Evolutionary conservation across 2,113 vertebrate genomes (phyloP).

Genomic region (Ancistrus triradiatus): DNA sequence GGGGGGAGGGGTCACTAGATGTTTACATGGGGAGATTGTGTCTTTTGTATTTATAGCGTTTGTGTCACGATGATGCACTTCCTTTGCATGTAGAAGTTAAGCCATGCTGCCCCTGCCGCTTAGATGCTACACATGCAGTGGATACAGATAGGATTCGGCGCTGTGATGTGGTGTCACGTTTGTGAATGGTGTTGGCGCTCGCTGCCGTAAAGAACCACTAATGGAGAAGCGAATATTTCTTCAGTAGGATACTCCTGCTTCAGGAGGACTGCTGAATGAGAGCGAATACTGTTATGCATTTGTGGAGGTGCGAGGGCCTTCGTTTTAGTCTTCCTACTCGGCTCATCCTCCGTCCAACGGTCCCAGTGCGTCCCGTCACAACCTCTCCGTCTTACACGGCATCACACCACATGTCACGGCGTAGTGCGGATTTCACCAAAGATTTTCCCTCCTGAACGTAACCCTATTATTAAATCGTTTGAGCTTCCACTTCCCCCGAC

Average conservation of each 20-base stretch:
- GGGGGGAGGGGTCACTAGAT: constrained; percentile 33
- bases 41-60: constrained; percentile 25
- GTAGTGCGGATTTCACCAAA: constrained; percentile 29
- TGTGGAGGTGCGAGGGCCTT: constrained; percentile 2
- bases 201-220: constrained; percentile 14
- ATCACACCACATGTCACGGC: not conserved
- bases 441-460: constrained; percentile 8
- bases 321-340: constrained; percentile 32
- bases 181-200: not conserved
- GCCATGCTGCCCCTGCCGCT: not conserved
- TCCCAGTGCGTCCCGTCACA: not conserved
- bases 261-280: not conserved
- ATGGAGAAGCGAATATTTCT: constrained; percentile 4
- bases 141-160: too few species aligned
- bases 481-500: constrained; percentile 12
- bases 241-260: not conserved
- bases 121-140: not conserved
- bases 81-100: constrained; percentile 18
- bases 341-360: not conserved
- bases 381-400: not conserved
- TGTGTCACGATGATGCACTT: constrained; percentile 36
- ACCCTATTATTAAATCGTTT: not conserved
- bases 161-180: too few species aligned
- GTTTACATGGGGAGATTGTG: constrained; percentile 33
- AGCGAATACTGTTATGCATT: not conserved